Evolutionary conservation across 2,113 vertebrate genomes (phyloP), one percentile per base, ranked within the genome.

Genomic region (Trematocara zebra): DNA sequence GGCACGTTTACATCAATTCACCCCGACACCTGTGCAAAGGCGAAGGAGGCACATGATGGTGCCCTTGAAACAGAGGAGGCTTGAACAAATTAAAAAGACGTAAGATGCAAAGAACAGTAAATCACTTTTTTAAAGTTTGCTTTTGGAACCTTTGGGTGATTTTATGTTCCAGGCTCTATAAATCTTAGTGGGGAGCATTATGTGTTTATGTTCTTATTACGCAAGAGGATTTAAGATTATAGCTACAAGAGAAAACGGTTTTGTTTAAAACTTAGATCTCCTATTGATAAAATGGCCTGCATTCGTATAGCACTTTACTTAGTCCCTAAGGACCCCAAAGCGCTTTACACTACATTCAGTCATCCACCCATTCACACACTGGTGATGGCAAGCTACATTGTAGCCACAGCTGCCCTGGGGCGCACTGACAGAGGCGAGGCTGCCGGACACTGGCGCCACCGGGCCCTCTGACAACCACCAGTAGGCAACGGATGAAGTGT

Each of bases 1-100:
- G 90, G 64, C 82, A 20, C 33, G 72, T 82, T 92, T 92, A 92
- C 92, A 89, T 80, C 87, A 80, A 87, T 85, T 90, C 85, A 92
- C 83, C 80, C 85, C 10, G 6, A 93, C 94, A 95, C 90, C 95
- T 95, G 93, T 91, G 90, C 92, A 95, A 93, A 95, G 92, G 89
- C 86, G 7, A 64, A 79, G 56, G 44, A 91, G 33, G 40, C 78
- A 49, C 28, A 2, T 3, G 28, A 59, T 85, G 78, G 80, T 69
- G 80, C 85, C 84, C 84, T 86, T 88, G 78, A 85, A 90, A 85
- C 74, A 85, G 82, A 17, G 5, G 26, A 51, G 72, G 87, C 69
- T 83, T 54, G 54, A 84, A 67, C 78, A 88, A 86, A 91, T 86
- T 23, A 84, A 85, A 20, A 11, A 44, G 17, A 85, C 33, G 56